These are phyloP conservation scores for Ichneumon xanthorius DNA, from an alignment of 2,888 invertebrate genomes.

Conservation along the genomic window DNA sequence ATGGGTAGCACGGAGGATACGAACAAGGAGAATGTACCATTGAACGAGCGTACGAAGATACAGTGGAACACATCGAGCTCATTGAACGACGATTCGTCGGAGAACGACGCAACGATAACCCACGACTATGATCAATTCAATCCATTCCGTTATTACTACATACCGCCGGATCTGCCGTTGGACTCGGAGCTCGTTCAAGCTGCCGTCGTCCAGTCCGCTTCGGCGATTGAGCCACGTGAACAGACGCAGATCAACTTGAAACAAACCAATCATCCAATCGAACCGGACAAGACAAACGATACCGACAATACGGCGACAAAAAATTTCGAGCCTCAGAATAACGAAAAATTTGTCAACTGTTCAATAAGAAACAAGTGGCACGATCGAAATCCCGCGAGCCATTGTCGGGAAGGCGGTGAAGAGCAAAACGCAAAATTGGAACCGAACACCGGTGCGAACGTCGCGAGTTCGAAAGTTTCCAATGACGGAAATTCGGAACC, in stretches of 20 bases:
- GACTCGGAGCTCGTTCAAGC: constrained; percentile 84
- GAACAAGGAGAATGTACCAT: constrained; percentile 59
- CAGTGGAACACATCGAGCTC: constrained; percentile 45
- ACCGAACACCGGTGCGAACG: background rate
- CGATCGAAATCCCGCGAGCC: background rate
- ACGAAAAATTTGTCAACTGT: constrained; percentile 2
- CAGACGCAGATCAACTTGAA: constrained; percentile 54
- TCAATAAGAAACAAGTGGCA: background rate
- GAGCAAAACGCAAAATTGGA: background rate
- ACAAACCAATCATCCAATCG: constrained; percentile 26
- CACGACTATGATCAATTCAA: constrained; percentile 85
- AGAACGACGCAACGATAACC: constrained; percentile 55
- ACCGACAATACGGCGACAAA: constrained; percentile 7
- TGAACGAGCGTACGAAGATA: constrained; percentile 53
- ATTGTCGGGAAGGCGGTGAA: background rate
- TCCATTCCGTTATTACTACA: constrained; percentile 87
- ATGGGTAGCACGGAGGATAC: constrained; percentile 32
- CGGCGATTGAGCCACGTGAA: constrained; percentile 14
- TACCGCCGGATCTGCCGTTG: constrained; percentile 85
- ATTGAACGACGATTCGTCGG: constrained; percentile 43
- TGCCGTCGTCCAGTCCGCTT: constrained; percentile 67
- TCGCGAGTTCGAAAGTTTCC: constrained; percentile 10
- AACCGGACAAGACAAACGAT: constrained; percentile 12
- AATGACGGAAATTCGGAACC: constrained; percentile 26
- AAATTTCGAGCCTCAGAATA: background rate